These are phyloP conservation scores for Typhlomys cinereus DNA, from an alignment of 2,113 vertebrate species.

Conservation along the genomic window DNA sequence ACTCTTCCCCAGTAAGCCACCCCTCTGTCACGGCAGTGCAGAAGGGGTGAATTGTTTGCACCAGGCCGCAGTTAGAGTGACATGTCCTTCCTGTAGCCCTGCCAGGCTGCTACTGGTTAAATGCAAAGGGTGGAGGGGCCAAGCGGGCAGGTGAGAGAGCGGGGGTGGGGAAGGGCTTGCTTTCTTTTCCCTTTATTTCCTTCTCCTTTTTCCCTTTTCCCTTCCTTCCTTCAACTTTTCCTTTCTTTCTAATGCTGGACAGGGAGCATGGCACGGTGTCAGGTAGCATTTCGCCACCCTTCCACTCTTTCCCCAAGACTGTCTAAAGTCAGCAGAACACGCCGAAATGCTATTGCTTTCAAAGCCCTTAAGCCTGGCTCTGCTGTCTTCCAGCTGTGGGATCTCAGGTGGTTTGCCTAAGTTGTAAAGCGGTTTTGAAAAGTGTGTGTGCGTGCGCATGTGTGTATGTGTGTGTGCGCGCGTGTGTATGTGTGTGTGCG, in stretches of 20 bases:
- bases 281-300: neutral
- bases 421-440: neutral
- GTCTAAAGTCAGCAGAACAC: neutral
- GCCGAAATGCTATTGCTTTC: neutral
- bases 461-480: neutral
- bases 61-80: neutral
- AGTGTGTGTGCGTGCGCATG: neutral
- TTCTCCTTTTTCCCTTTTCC: neutral
- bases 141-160: neutral
- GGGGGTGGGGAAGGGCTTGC: neutral
- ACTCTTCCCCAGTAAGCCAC: constrained; percentile 2
- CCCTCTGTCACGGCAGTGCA: neutral
- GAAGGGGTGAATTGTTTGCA: neutral
- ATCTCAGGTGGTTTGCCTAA: neutral
- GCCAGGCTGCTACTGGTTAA: neutral
- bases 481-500: neutral
- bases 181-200: neutral
- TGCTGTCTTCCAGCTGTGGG: neutral
- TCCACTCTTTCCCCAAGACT: neutral
- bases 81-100: neutral
- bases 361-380: neutral
- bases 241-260: neutral
- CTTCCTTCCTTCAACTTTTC: neutral
- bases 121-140: neutral
- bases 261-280: neutral